Percentiles rank a stretch among this genome's conserved stretches.
Conservation (phyloP, 2,888 invertebrate species). For the Emmelina monodactyla region DNA sequence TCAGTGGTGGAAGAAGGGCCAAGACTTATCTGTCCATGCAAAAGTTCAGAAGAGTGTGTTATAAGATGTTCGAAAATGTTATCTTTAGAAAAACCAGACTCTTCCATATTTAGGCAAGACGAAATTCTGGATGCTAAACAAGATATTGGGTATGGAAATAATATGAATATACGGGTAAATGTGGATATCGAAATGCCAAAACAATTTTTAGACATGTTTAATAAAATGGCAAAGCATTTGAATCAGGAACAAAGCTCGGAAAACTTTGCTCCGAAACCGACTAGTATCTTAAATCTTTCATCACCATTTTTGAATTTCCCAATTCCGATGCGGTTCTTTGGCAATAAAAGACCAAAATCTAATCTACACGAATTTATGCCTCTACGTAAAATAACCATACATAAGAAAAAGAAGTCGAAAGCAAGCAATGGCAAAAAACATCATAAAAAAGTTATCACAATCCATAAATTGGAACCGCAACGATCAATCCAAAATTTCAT, state of each 20-base stretch:
- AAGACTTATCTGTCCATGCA: too few species aligned
- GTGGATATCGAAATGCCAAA: conserved; percentile 47
- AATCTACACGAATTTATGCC: conserved; percentile 26
- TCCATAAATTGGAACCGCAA: conserved; percentile 32
- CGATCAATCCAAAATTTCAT: conserved; percentile 21
- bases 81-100: too few species aligned
- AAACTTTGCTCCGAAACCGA: conserved; percentile 27
- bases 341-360: conserved; percentile 25
- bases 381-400: conserved; percentile 38
- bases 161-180: conserved; percentile 21
- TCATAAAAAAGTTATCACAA: conserved; percentile 37
- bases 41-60: conserved; percentile 20
- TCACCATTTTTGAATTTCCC: conserved; percentile 38
- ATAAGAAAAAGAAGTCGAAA: conserved; percentile 47
- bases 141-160: conserved; percentile 16
- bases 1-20: background rate
- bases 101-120: too few species aligned
- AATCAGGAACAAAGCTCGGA: conserved; percentile 21
- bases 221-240: conserved; percentile 20
- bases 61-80: too few species aligned
- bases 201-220: conserved; percentile 19
- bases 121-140: conserved; percentile 14
- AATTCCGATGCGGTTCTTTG: conserved; percentile 32
- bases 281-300: conserved; percentile 26
- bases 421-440: conserved; percentile 34